These are phyloP conservation scores for Schmidtea mediterranea DNA, from an alignment of 1,140 invertebrate genomes.

Conservation along the genomic window DNA sequence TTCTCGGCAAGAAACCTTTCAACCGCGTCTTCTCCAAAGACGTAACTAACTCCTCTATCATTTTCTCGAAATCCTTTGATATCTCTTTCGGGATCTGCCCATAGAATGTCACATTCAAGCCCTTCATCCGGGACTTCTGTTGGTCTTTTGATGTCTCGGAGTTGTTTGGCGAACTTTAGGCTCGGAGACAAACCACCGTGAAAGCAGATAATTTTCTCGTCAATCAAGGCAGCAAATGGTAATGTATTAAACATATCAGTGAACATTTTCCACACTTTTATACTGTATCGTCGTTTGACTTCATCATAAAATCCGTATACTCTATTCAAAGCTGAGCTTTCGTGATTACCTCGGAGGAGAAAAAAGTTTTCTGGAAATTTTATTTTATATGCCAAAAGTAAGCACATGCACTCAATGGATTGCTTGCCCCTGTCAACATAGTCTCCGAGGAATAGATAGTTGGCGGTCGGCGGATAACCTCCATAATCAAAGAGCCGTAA, in stretches of 20 bases:
- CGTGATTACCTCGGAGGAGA: constrained; percentile 39
- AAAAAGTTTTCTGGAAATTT: constrained; percentile 39
- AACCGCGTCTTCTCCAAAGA: constrained; percentile 23
- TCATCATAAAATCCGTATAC: constrained; percentile 31
- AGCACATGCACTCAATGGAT: constrained; percentile 31
- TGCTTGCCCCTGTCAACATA: constrained; percentile 35
- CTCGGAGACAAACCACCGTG: constrained; percentile 9
- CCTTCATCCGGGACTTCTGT: constrained; percentile 10
- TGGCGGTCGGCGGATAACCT: constrained; percentile 52
- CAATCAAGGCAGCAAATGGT: constrained; percentile 7
- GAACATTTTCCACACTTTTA: constrained; percentile 15
- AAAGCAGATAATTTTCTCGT: constrained; percentile 7
- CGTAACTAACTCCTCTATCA: constrained; percentile 26
- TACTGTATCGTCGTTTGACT: constrained; percentile 7
- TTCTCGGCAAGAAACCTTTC: neutral
- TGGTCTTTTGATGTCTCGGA: constrained; percentile 8
- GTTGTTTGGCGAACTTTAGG: constrained; percentile 9
- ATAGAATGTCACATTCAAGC: constrained; percentile 11
- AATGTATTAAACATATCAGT: constrained; percentile 8
- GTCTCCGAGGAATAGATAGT: constrained; percentile 27
- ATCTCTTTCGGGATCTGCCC: constrained; percentile 17
- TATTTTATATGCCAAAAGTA: constrained; percentile 26
- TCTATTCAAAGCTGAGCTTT: constrained; percentile 37
- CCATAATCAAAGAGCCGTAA: constrained; percentile 25
- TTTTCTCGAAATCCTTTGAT: constrained; percentile 27